Evolutionary conservation across 2,797 vertebrate species (phyloP), one percentile per base, ranked within the genome.

Genomic region (Cheirogaleus major): DNA sequence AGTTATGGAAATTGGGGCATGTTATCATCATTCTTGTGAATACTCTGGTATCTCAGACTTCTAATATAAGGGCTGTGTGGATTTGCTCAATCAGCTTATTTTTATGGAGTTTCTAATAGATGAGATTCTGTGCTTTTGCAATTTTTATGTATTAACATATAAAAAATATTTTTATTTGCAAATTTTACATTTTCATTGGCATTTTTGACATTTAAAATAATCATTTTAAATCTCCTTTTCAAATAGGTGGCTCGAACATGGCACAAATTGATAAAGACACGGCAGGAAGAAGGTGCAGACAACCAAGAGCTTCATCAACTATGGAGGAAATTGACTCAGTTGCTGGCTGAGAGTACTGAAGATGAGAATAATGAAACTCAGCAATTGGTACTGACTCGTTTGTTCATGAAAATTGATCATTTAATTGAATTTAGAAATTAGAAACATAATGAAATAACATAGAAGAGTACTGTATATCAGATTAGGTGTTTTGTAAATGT

Each of bases 191-290:
- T 92, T 93, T 85, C 57, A 50, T 67, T 95, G 69, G 7, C 12
- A 20, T 48, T 96, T 85, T 92, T 76, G 23, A 4, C 45, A 83
- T n/a, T 87, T 96, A 76, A 63, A 25, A 65, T 81, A 84, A 35
- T 13, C 45, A 38, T 63, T 81, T 91, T 25, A 73, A 81, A 86
- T 94, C 23, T 97, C 22, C 32, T 79, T 96, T 0, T 35, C 95
- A 94, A 41, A 73, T 97, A 99, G 99, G 99, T 99, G 83, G 99
- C 99, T 91, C 98, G 98, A 95, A 98, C 99, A 72, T 99, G 99
- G 99, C 98, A 98, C 95, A 99, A 98, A 81, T 96, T 99, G 30
- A 99, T 99, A 97, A 98, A 98, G 93, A 97, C 98, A 61, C 99
- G 99, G 65, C 98, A 99, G 84, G 98, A 99, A 79, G 99, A 98